Base-by-base conservation (phyloP, 92 coral and sea anemone species). In the Montipora capitata region DNA sequence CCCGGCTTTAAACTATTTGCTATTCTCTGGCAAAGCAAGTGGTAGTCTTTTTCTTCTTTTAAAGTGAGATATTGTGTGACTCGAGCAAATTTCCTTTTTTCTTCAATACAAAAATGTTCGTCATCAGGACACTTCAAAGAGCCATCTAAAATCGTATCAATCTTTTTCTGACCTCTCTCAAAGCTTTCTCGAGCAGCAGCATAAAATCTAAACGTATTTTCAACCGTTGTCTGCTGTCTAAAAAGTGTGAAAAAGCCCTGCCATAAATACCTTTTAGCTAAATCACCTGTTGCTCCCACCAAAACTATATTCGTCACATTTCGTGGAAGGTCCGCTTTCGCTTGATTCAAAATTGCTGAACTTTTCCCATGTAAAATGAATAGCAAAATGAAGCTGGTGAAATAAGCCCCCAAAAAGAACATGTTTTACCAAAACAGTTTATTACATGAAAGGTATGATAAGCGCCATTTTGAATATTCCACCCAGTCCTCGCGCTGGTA, bases 241-340 rank as follows among this genome's bases (percentile, higher is more conserved):
- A 87, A 98, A 27, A 98, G 88, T 17, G 84, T 63, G 72, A 94
- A 96, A 44, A 98, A 84, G 9, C 99, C 98, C 35, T 92, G 89
- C 99, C 99, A 98, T 7, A 98, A 85, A 74, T 98, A 98, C 45
- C 90, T 87, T 71, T 86, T 94, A 5, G 99, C 99, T 10, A 98
- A 78, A 77, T 98, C 99, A 0, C 99, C 99, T 0, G 98, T 96
- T 2, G 96, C 98, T 27, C 99, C 99, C 18, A 98, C 74, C 40
- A 98, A 74, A 3, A 98, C 81, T 16, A 98, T 56, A 49, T 76
- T 85, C n/a, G 89, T 85, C 27, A 76, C 82, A 54, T 76, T 85
- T 51, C 61, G 87, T 59, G 15, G 63, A 68, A 0, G 70, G 3
- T 68, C 43, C 15, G 61, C 61, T 20, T 41, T 20, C 63, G 51